A percentile compares a stretch with the other conserved stretches of the same genome.
These are phyloP conservation scores for Formicarius rufipectus DNA, from an alignment of 2,113 vertebrate genomes.

Conservation along the genomic window DNA sequence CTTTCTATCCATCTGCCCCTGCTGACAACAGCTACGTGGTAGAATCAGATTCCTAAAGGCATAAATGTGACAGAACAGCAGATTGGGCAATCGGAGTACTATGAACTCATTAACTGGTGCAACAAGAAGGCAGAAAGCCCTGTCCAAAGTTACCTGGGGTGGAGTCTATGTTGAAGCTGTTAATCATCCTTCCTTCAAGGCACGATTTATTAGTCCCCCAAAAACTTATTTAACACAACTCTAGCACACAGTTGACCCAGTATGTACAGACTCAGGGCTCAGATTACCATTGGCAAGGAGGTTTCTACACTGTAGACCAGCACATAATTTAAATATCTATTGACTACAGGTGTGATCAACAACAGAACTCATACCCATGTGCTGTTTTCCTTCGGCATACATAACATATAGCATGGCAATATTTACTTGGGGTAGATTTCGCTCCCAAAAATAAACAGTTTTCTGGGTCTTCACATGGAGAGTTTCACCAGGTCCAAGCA, in stretches of 20 bases:
- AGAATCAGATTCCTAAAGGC: background rate
- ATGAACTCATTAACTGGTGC: background rate
- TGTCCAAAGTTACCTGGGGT: background rate
- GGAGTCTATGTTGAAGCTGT: too few species aligned
- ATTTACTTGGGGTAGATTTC: background rate
- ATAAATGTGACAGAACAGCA: background rate
- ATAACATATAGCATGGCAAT: background rate
- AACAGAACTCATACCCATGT: background rate
- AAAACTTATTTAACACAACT: background rate
- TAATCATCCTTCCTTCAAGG: background rate
- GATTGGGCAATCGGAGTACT: background rate
- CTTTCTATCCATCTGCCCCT: background rate
- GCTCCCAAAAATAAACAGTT: background rate
- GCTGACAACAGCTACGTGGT: background rate
- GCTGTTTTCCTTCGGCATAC: background rate
- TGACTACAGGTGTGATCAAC: background rate
- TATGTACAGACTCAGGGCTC: background rate
- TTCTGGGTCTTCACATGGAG: background rate
- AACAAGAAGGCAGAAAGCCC: background rate
- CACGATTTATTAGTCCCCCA: background rate
- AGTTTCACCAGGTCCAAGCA: background rate
- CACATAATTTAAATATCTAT: background rate
- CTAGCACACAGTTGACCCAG: background rate
- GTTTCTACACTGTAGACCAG: background rate
- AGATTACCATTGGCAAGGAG: background rate